Percentiles rank a stretch among this genome's conserved stretches.
Evolutionary conservation across 2,888 invertebrate genomes (phyloP).

Genomic region (Chrysodeixis includens): DNA sequence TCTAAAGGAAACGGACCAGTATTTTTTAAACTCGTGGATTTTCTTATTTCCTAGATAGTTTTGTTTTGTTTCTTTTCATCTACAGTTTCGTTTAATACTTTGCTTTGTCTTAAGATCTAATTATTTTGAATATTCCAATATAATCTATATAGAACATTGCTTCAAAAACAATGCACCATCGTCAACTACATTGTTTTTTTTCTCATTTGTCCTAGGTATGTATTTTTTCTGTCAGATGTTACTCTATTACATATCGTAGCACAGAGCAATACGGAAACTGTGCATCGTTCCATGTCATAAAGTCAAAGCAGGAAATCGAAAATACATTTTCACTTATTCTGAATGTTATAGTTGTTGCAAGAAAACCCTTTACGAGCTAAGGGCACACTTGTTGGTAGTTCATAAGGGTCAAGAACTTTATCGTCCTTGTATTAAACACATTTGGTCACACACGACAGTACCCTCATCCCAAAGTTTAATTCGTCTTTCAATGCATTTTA

Average conservation of each 20-base stretch:
- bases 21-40: conserved; percentile 32
- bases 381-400: neutral
- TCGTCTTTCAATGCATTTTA: neutral
- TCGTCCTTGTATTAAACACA: neutral
- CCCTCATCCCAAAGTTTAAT: neutral
- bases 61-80: neutral
- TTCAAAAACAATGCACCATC: neutral
- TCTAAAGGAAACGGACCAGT: conserved; percentile 44
- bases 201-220: neutral
- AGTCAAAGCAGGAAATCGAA: conserved; percentile 12
- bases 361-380: neutral
- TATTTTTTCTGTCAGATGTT: too few species aligned
- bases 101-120: too few species aligned
- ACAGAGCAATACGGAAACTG: neutral
- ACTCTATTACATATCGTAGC: too few species aligned
- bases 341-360: neutral
- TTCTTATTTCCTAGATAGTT: conserved; percentile 13
- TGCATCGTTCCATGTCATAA: conserved; percentile 9
- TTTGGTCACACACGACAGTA: neutral
- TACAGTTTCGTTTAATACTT: neutral
- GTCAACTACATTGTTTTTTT: neutral
- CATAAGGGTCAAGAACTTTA: too few species aligned
- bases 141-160: too few species aligned
- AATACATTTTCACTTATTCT: neutral
- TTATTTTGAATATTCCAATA: too few species aligned